Evolutionary conservation across 1,140 invertebrate genomes (phyloP), one percentile per base, ranked within the genome.

Genomic region (Drosophila pallidifrons): DNA sequence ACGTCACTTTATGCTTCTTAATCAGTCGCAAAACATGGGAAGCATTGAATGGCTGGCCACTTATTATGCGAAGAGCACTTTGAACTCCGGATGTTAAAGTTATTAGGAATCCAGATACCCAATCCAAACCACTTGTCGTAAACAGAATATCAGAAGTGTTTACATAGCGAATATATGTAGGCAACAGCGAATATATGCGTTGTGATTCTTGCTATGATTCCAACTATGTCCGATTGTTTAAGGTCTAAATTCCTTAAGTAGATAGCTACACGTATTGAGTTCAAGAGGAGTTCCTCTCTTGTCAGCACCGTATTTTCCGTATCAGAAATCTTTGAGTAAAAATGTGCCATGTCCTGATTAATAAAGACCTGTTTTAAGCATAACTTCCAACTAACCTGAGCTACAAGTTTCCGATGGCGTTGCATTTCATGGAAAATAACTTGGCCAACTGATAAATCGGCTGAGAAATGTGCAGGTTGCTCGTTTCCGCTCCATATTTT

Each of bases 161-260:
- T 4, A 32, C 5, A 1, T 8, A 52, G 5, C 28, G n/a, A n/a
- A n/a, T n/a, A n/a, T n/a, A n/a, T 32, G 7, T 55, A 55, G 5
- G 32, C 30, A 7, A 55, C 52, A 1, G 52, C 52, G 4, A 16
- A 55, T 32, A 55, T 16, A n/a, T 55, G 52, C 32, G 52, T 55
- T 8, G 52, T 38, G 15, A 38, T 55, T 38, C 52, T 55, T 2
- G 52, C 52, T 35, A 55, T 55, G 16, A 55, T 35, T 6, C 52
- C 52, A 16, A 55, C 20, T 8, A 55, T 16, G 10, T 55, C 52
- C 13, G 32, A 16, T 55, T 55, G 52, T 1, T 55, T 5, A 5
- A 55, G 15, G 3, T 11, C 30, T 13, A 55, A 55, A n/a, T 55
- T 55, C n/a, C 52, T 15, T 7, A 55, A 10, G 32, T 55, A 55